Evolutionary conservation across 2,797 vertebrate genomes (phyloP).

Genomic region (Sebastes diaconus): DNA sequence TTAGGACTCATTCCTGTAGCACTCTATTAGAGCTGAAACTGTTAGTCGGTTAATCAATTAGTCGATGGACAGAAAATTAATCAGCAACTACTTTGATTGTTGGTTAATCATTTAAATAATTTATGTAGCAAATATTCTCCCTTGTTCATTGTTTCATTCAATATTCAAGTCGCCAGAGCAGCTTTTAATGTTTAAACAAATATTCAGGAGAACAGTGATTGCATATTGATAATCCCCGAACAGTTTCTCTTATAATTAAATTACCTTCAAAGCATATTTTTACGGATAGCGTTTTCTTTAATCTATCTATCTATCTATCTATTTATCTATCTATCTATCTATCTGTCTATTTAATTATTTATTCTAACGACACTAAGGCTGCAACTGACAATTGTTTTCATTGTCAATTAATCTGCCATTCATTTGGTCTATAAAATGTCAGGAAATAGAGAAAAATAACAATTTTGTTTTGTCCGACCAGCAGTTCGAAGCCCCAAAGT

Average conservation of each 20-base stretch:
- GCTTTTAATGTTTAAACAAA: conserved; percentile 1
- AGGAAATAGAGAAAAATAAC: not conserved
- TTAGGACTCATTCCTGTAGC: too few species aligned
- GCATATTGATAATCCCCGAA: not conserved
- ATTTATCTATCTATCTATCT: too few species aligned
- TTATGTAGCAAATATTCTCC: not conserved
- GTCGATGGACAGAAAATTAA: not conserved
- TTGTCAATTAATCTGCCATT: not conserved
- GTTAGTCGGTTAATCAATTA: not conserved
- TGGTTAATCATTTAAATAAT: not conserved
- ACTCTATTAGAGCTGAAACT: not conserved
- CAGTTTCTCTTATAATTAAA: not conserved
- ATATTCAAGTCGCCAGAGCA: not conserved
- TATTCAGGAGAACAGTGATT: not conserved
- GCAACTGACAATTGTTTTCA: not conserved
- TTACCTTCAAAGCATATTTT: not conserved
- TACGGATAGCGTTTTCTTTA: too few species aligned
- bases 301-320: too few species aligned
- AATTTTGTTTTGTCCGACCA: not conserved
- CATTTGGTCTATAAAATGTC: not conserved
- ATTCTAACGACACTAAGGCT: not conserved
- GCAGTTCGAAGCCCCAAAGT: not conserved
- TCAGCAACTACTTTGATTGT: not conserved
- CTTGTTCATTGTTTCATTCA: not conserved
- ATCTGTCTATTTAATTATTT: not conserved